phyloP scores from a whole-genome alignment of 2,888 invertebrate genomes.

The Trilocha varians region DNA sequence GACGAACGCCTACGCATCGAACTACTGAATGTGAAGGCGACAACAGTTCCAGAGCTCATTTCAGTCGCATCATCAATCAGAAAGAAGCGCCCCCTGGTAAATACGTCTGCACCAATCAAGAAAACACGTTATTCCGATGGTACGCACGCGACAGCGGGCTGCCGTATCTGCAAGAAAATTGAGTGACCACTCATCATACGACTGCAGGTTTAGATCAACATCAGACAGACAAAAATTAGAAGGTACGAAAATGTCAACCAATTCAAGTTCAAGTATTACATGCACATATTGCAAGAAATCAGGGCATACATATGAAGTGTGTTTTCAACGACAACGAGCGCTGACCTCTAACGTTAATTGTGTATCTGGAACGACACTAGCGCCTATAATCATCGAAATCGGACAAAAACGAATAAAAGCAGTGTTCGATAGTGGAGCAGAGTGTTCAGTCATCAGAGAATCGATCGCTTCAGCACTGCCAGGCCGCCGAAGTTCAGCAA shows the following conservation, averaged over 20 bases:
- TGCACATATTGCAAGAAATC: slow-evolving; percentile 16
- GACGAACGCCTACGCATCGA: slow-evolving; percentile 22
- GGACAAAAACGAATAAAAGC: slow-evolving; percentile 8
- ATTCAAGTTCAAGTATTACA: no score
- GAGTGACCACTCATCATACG: slow-evolving; percentile 4
- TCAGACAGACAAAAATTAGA: not conserved
- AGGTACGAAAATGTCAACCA: no score
- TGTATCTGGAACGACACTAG: slow-evolving; percentile 9
- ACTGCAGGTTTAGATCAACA: not conserved
- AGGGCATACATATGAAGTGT: slow-evolving; percentile 20
- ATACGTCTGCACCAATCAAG: no score
- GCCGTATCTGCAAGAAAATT: slow-evolving; percentile 7
- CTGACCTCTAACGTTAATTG: slow-evolving; percentile 18
- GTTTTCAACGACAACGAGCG: slow-evolving; percentile 16
- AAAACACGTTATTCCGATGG: no score
- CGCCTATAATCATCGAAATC: slow-evolving; percentile 8
- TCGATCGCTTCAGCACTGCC: slow-evolving; percentile 18
- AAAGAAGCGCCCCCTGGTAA: slow-evolving; percentile 10
- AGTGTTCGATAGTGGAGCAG: slow-evolving; percentile 24
- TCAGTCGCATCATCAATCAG: slow-evolving; percentile 19
- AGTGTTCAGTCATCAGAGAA: slow-evolving; percentile 21
- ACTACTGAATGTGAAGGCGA: slow-evolving; percentile 17
- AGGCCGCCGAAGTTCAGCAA: slow-evolving; percentile 9
- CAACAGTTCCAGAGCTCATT: slow-evolving; percentile 18
- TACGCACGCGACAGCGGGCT: slow-evolving; percentile 10